phyloP scores from a whole-genome alignment of 2,888 invertebrate species.

The Drosophila testacea region DNA sequence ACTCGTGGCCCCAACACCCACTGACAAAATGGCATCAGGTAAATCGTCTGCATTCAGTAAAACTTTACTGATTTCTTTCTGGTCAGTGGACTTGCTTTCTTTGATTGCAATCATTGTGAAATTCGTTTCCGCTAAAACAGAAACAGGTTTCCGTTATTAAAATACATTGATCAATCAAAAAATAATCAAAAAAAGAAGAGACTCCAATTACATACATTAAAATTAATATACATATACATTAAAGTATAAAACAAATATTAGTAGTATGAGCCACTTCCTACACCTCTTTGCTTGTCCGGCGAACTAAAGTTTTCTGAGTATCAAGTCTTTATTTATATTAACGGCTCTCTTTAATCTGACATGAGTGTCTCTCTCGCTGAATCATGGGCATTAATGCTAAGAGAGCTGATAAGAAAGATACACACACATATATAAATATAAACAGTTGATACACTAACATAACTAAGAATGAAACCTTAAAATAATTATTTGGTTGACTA shows the following conservation, averaged over 20 bases:
- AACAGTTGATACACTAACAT: too few relatives aligned
- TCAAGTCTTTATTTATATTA: not conserved
- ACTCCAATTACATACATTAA: not conserved
- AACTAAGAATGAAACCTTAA: too few relatives aligned
- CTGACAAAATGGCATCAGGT: not conserved
- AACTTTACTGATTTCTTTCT: not conserved
- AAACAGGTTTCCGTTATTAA: not conserved
- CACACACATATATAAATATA: too few relatives aligned
- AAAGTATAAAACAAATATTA: not conserved
- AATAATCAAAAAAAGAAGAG: too few relatives aligned
- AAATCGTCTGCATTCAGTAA: not conserved
- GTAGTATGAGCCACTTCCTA: not conserved
- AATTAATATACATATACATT: not conserved
- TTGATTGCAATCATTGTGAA: not conserved
- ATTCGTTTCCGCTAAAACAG: not conserved
- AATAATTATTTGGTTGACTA: too few relatives aligned
- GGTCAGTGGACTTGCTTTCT: not conserved
- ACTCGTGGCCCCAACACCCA: too few relatives aligned
- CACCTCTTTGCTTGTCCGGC: not conserved
- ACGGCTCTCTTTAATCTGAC: not conserved
- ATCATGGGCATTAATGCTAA: not conserved
- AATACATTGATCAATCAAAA: too few relatives aligned
- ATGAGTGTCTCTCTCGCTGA: not conserved
- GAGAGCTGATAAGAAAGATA: not conserved
- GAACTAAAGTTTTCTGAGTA: not conserved